Evolutionary conservation across 2,797 vertebrate genomes (phyloP), one percentile per base, ranked within the genome.

Genomic region (Macropodus opercularis): DNA sequence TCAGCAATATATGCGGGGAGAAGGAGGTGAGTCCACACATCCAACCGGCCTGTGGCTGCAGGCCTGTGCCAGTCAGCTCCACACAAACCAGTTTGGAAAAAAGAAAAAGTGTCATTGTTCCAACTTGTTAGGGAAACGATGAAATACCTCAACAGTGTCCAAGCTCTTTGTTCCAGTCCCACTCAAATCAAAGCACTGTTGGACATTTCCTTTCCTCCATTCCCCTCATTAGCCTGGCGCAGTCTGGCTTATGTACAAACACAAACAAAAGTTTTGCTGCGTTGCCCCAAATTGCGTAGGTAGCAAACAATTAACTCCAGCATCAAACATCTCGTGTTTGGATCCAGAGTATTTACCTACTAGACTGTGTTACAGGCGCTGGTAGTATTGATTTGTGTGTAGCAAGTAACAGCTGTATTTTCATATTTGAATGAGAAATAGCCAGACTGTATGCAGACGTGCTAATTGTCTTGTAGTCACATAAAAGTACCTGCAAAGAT

Each of bases 1-100:
- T 99, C 94, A 98, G 97, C 93, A 98, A 98, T 91, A 99, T 98
- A 91, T 99, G 97, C 40, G 97, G 97, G 64, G 97, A 99, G 89
- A 99, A 99, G 59, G 97, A 99, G 96, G 97, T 98, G 76, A 95
- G 96, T 77, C 38, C 22, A 22, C 44, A 32, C 32, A 35, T 31
- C 44, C 46, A 49, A 5, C 31, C 57, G 62, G 52, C 62, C 26
- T 14, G 9, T 9, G 19, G 55, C 46, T 14, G 0, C 1, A 1
- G 31, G 34, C 5, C 8, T 23, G 0, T 49, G 18, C 27, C 4
- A 17, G 29, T 9, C 56, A 26, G 1, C 6, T 15, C 3, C 13
- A 24, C 27, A 58, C 69, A 62, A 17, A 44, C 49, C 68, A 52
- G 27, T 51, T 38, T 50, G 14, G 24, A 65, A 68, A n/a, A n/a